A percentile compares a stretch with the other conserved stretches of the same genome.
phyloP scores from a whole-genome alignment of 2,797 vertebrate genomes.

The Neomorphus geoffroyi region DNA sequence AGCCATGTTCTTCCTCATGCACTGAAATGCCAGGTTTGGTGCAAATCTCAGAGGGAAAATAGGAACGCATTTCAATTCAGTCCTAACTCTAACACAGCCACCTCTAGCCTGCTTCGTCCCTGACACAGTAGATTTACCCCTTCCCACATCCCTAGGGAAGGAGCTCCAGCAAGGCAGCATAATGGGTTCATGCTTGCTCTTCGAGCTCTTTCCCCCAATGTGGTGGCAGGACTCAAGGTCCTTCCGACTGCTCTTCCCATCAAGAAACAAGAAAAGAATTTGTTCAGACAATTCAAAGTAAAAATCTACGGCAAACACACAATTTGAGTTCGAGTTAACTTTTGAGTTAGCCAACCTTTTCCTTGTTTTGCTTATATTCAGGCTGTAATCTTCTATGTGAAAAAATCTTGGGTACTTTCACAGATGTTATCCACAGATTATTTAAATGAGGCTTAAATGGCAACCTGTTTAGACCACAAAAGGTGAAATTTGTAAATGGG shows the following conservation, averaged over 20 bases:
- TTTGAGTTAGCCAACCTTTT: not conserved
- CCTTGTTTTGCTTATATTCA: not conserved
- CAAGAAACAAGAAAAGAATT: not conserved
- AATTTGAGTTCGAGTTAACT: not conserved
- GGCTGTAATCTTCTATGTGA: not conserved
- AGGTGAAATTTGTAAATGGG: not conserved
- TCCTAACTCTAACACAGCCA: not conserved
- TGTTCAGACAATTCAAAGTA: not conserved
- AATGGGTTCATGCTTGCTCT: not conserved
- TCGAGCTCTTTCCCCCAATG: not conserved
- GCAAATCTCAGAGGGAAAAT: not conserved
- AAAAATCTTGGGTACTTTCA: not conserved
- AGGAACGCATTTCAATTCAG: rapidly evolving
- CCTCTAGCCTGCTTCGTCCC: not conserved
- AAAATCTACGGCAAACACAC: not conserved
- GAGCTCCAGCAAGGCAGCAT: not conserved
- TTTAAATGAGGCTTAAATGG: slow-evolving; percentile 13
- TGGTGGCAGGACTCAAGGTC: not conserved
- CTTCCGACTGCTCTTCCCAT: not conserved
- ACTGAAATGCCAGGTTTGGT: not conserved
- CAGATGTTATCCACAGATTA: not conserved
- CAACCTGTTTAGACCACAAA: not conserved
- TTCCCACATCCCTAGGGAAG: not conserved
- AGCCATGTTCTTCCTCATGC: not conserved
- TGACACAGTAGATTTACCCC: not conserved